These are phyloP conservation scores for Aricia agestis DNA, from an alignment of 1,140 invertebrate genomes.

Conservation along the genomic window DNA sequence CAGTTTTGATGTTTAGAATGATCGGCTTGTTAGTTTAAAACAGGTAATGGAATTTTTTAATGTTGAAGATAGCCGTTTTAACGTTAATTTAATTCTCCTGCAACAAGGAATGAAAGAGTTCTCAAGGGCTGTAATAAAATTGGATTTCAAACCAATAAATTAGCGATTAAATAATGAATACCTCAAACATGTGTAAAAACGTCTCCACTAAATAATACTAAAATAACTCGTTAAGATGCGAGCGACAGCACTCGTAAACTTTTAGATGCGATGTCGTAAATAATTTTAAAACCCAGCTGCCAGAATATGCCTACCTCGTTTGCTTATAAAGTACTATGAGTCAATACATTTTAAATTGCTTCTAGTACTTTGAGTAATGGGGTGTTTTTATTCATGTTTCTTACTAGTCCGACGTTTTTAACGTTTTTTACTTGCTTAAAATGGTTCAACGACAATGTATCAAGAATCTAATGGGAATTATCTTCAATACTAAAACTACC, in stretches of 20 bases:
- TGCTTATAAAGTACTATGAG: constrained; percentile 13
- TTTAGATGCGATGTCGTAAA: constrained; percentile 61
- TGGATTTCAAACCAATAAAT: constrained; percentile 12
- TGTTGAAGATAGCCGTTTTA: no score
- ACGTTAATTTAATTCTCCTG: background rate
- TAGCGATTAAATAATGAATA: constrained; percentile 15
- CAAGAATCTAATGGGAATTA: no score
- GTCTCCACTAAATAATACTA: constrained; percentile 40
- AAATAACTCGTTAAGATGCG: constrained; percentile 58
- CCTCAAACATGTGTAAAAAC: constrained; percentile 14
- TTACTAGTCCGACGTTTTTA: no score
- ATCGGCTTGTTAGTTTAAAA: background rate
- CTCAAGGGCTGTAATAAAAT: background rate
- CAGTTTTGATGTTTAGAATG: background rate
- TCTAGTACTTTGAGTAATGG: no score
- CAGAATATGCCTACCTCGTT: constrained; percentile 43
- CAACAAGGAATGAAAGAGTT: background rate
- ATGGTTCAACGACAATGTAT: no score
- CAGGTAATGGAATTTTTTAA: no score
- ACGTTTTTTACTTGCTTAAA: no score
- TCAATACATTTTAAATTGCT: background rate
- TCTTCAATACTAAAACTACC: no score
- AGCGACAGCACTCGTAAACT: constrained; percentile 55
- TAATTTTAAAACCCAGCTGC: constrained; percentile 52
- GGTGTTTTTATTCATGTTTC: no score